phyloP scores from a whole-genome alignment of 2,888 invertebrate genomes.

The Melanostoma mellinum region DNA sequence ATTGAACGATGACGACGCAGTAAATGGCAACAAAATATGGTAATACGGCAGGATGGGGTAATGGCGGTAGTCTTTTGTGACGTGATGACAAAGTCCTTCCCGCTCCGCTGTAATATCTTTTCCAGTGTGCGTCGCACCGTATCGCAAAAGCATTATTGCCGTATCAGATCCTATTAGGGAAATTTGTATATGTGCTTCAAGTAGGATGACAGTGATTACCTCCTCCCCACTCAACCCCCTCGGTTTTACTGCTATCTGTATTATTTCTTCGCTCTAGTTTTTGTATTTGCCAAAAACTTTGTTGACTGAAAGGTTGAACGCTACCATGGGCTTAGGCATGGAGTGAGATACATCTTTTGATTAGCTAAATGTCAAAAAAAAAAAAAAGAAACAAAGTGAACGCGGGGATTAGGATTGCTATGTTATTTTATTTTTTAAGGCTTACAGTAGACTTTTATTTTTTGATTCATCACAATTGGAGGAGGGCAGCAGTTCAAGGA shows the following conservation, averaged over 20 bases:
- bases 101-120: slow-evolving; percentile 32
- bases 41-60: slow-evolving; percentile 43
- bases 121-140: slow-evolving; percentile 15
- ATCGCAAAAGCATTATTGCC: slow-evolving; percentile 56
- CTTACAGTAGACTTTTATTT: not conserved
- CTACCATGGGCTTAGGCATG: not conserved
- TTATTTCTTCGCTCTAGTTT: not conserved
- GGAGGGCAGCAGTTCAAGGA: slow-evolving; percentile 27
- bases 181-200: slow-evolving; percentile 57
- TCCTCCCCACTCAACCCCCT: slow-evolving; percentile 31
- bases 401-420: slow-evolving; percentile 11
- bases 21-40: slow-evolving; percentile 63
- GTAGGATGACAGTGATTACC: slow-evolving; percentile 67
- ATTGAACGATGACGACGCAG: slow-evolving; percentile 67
- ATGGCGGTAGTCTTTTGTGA: slow-evolving; percentile 51
- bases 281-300: slow-evolving; percentile 19
- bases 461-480: not conserved
- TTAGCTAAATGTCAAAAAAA: slow-evolving; percentile 18
- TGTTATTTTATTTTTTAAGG: slow-evolving; percentile 11
- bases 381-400: not conserved
- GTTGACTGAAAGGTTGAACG: slow-evolving; percentile 23
- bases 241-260: not conserved
- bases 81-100: slow-evolving; percentile 47
- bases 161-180: slow-evolving; percentile 66
- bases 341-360: slow-evolving; percentile 40